Base-by-base conservation (phyloP, 2,797 vertebrate genomes). In the Pelochelys cantorii region DNA sequence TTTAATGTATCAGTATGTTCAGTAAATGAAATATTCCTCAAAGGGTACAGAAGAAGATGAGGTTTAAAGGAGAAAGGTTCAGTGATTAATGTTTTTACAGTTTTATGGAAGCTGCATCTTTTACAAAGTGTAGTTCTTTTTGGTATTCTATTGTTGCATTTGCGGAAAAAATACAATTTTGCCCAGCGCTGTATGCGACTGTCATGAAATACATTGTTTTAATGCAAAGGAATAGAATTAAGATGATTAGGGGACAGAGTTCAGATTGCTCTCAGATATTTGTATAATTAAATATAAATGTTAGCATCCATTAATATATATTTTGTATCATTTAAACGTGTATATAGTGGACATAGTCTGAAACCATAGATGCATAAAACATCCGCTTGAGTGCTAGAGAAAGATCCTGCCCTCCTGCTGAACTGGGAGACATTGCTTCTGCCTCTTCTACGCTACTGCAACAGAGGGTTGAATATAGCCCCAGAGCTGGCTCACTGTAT, bases 11-110 rank as follows among this genome's bases (percentile, higher is more conserved):
- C 57, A 3, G 9, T 71, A 8, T 34, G 77, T 77, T 4, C n/a
- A 60, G 25, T 91, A 79, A 90, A 79, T 89, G 79, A 91, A 85
- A 94, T n/a, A 86, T 77, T 83, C 71, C 88, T 81, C 62, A 54
- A 77, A 81, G 52, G 42, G 1, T 7, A 57, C 22, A 83, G 85
- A 81, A 0, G 3, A n/a, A 94, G 90, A 37, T 37, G 68, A 60
- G 31, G 1, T 37, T 48, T 57, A 71, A 85, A 81, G 82, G 42
- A 48, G 85, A 52, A 87, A 80, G 81, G 0, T 56, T 83, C 37
- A 86, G n/a, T 81, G 18, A n/a, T 82, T 34, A 37, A 10, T 23
- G 14, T 13, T 89, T 48, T 0, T 15, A 37, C 2, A 1, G 1
- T 74, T 91, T 80, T 48, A 78, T 20, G 79, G 81, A 56, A 74